phyloP scores from a whole-genome alignment of 23 tunicate genomes.

The Phallusia fumigata region DNA sequence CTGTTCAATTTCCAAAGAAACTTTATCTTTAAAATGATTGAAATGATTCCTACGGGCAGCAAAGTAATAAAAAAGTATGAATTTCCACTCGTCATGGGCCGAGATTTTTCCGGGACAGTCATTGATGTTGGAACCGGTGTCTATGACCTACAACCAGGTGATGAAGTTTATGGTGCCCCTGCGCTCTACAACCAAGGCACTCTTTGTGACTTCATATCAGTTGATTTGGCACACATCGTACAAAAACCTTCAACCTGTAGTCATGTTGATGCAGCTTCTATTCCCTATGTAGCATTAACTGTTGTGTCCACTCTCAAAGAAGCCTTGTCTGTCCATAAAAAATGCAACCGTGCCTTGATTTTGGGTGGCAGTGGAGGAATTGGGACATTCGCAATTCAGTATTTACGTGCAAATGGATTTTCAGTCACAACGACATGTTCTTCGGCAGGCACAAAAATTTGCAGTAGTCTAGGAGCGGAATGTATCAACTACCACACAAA shows the following conservation, averaged over 20 bases:
- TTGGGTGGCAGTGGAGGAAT: slow-evolving; percentile 85
- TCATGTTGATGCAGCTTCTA: slow-evolving; percentile 83
- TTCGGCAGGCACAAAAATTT: slow-evolving; percentile 31
- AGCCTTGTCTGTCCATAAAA: slow-evolving; percentile 4
- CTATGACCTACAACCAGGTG: slow-evolving; percentile 70
- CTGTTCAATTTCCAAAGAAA: slow-evolving; percentile 64
- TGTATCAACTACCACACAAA: slow-evolving; percentile 68
- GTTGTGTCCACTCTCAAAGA: slow-evolving; percentile 46
- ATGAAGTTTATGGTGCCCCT: slow-evolving; percentile 88
- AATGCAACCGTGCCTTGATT: slow-evolving; percentile 53
- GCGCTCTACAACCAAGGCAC: slow-evolving; percentile 41
- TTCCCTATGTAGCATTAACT: slow-evolving; percentile 83
- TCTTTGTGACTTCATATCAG: slow-evolving; percentile 51
- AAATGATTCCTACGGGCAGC: neutral
- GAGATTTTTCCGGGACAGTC: slow-evolving; percentile 92
- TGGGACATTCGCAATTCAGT: slow-evolving; percentile 94
- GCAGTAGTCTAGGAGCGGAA: slow-evolving; percentile 57
- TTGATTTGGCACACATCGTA: slow-evolving; percentile 37
- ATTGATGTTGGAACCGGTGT: slow-evolving; percentile 84
- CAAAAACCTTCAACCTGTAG: slow-evolving; percentile 83
- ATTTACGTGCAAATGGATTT: slow-evolving; percentile 67
- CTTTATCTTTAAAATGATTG: slow-evolving; percentile 21
- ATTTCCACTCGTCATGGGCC: slow-evolving; percentile 81
- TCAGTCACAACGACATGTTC: slow-evolving; percentile 76
- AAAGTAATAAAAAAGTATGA: slow-evolving; percentile 20